These are phyloP conservation scores for Natator depressus DNA, from an alignment of 2,113 vertebrate species.

Conservation along the genomic window DNA sequence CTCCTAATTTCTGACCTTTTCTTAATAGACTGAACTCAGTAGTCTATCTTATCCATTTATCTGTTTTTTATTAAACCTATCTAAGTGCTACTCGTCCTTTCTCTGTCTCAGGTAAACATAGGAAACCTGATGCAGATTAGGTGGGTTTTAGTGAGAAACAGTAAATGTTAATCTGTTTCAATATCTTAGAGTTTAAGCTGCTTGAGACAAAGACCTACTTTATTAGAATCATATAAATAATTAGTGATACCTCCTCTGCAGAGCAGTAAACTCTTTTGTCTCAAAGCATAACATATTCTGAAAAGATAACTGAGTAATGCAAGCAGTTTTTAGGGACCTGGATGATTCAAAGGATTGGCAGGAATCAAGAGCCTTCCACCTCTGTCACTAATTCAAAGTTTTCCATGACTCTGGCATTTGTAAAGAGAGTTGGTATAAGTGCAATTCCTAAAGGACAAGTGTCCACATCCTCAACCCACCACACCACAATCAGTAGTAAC, in stretches of 20 bases:
- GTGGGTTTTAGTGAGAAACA: neutral
- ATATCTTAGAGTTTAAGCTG: neutral
- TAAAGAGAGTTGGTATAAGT: neutral
- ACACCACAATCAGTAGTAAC: conserved; percentile 5
- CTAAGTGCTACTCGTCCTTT: neutral
- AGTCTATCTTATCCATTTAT: no score
- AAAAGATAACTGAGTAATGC: neutral
- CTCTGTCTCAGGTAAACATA: neutral
- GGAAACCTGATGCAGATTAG: neutral
- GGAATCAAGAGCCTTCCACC: neutral
- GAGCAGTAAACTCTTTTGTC: neutral
- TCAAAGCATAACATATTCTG: neutral
- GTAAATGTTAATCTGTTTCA: neutral
- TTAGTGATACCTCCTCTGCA: neutral
- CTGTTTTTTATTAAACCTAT: neutral
- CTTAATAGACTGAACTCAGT: no score
- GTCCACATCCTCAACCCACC: neutral
- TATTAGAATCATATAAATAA: neutral
- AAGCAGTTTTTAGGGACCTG: neutral
- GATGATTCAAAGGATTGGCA: neutral
- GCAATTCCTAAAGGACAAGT: neutral
- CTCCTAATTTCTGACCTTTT: neutral
- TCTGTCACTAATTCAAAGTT: neutral
- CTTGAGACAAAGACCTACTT: neutral
- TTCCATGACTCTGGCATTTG: neutral